Conservation (phyloP, 2,797 vertebrate genomes). For the Pseudochirops corinnae region DNA sequence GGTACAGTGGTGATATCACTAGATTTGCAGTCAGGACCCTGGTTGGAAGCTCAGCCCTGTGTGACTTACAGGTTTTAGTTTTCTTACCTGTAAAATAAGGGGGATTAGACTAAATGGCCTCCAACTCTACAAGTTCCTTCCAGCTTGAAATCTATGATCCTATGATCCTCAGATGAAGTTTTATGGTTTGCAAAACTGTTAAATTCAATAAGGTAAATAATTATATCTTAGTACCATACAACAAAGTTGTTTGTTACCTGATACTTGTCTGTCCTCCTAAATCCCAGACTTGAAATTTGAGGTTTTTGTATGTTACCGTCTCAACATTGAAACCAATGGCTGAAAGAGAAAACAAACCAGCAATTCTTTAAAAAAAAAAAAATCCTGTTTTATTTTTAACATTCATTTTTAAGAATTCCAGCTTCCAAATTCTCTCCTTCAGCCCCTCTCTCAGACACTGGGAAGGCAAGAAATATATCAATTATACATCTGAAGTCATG, state of each 20-base stretch:
- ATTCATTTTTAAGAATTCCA: not conserved
- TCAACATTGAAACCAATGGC: constrained; percentile 99
- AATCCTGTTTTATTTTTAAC: not conserved
- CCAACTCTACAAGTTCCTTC: not conserved
- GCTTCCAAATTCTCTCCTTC: not conserved
- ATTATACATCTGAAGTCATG: not conserved
- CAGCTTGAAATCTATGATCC: not conserved
- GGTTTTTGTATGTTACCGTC: constrained; percentile 96
- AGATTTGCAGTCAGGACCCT: constrained; percentile 1
- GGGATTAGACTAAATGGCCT: not conserved
- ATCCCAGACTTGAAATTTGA: constrained; percentile 99
- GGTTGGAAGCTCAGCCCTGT: not conserved
- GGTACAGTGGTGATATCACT: not conserved
- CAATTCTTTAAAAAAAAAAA: constrained; percentile 15
- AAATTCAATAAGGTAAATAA: constrained; percentile 46
- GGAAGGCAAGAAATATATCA: not conserved
- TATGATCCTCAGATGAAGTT: not conserved
- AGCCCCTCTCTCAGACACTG: not conserved
- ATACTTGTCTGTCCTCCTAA: constrained; percentile 99
- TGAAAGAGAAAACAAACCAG: constrained; percentile 84
- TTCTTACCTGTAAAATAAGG: not conserved
- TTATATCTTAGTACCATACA: constrained; percentile 21
- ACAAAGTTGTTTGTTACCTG: constrained; percentile 86
- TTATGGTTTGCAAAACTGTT: not conserved
- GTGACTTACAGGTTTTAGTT: not conserved